Conservation (phyloP, 1,140 invertebrate species). For the Mercenaria mercenaria region DNA sequence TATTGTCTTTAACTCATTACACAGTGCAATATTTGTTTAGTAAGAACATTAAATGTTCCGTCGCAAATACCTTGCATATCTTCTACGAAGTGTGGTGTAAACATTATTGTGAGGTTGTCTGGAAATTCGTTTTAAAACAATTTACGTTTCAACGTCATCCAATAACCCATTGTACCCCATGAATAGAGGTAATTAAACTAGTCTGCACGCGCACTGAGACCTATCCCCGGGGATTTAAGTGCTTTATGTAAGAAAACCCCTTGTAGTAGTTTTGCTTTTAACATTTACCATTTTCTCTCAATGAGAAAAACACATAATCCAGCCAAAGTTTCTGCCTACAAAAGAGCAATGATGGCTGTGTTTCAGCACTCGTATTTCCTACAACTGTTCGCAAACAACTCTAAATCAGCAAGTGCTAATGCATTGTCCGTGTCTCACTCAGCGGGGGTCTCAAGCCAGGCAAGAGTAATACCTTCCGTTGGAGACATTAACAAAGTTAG, state of each 20-base stretch:
- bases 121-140: constrained; percentile 54
- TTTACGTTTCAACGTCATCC: constrained; percentile 59
- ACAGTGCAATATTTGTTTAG: constrained; percentile 19
- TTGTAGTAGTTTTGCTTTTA: constrained; percentile 42
- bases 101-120: constrained; percentile 64
- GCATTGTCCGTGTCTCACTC: constrained; percentile 62
- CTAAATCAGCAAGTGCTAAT: constrained; percentile 66
- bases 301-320: constrained; percentile 61
- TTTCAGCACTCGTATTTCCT: constrained; percentile 53
- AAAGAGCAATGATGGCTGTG: background rate
- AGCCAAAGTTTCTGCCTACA: constrained; percentile 2
- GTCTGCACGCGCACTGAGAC: constrained; percentile 47
- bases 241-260: constrained; percentile 63
- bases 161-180: constrained; percentile 55
- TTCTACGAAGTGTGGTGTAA: constrained; percentile 64
- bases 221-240: constrained; percentile 53
- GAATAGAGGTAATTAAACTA: constrained; percentile 57
- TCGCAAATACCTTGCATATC: constrained; percentile 52
- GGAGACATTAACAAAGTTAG: constrained; percentile 13
- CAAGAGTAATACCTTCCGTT: constrained; percentile 19
- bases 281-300: constrained; percentile 48
- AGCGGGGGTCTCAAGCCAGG: constrained; percentile 27
- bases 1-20: constrained; percentile 7
- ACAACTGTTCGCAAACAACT: constrained; percentile 13
- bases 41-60: constrained; percentile 33